phyloP scores from a whole-genome alignment of 2,113 vertebrate genomes.

The Bagarius yarrelli region DNA sequence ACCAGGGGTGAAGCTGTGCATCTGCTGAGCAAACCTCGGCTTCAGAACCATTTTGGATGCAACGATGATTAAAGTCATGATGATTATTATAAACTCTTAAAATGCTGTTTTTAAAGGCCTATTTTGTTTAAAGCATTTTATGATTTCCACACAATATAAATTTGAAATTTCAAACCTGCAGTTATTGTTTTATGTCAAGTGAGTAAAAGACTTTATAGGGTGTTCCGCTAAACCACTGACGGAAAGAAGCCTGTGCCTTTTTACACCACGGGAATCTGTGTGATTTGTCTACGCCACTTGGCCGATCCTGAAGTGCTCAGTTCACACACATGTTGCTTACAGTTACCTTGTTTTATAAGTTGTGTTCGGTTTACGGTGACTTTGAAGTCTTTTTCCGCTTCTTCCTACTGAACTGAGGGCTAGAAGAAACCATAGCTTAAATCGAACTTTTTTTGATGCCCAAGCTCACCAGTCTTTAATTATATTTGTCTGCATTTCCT shows the following conservation, averaged over 20 bases:
- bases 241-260: not conserved
- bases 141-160: not conserved
- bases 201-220: not conserved
- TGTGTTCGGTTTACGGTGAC: slow-evolving; percentile 18
- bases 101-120: slow-evolving; percentile 13
- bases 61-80: slow-evolving; percentile 30
- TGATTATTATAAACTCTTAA: slow-evolving; percentile 36
- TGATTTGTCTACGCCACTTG: not conserved
- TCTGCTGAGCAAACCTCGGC: slow-evolving; percentile 17
- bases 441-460: not conserved
- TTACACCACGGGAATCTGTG: not conserved
- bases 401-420: not conserved
- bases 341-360: slow-evolving; percentile 32
- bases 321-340: slow-evolving; percentile 29
- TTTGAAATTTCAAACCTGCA: not conserved
- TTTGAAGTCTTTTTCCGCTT: slow-evolving; percentile 17
- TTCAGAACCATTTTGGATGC: slow-evolving; percentile 24
- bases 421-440: not conserved
- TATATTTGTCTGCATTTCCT: not conserved
- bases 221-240: slow-evolving; percentile 6
- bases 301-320: slow-evolving; percentile 19
- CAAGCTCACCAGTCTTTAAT: not conserved
- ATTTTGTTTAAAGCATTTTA: not conserved
- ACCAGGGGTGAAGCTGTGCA: slow-evolving; percentile 34
- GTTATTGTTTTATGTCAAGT: not conserved